Base-by-base conservation (phyloP, 1,140 invertebrate species). In the Lordiphosa stackelbergi region DNA sequence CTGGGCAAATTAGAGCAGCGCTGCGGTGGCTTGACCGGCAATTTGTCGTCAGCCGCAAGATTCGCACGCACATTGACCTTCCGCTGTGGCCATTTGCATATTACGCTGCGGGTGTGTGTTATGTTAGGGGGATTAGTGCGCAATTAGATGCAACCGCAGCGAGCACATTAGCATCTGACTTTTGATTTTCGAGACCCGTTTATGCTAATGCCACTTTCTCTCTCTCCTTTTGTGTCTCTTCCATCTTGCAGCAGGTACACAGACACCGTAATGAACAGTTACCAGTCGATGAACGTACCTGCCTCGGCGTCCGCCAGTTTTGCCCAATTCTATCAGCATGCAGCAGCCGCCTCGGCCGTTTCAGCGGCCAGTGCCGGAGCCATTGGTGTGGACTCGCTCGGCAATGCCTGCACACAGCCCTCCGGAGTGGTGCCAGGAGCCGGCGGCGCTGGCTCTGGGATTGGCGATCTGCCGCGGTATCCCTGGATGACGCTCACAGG, bases 401-500 rank as follows among this genome's bases (percentile, higher is more conserved):
- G 87, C 40, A 87, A 87, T 45, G 85, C 86, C 48, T 90, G 89
- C 75, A 90, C 90, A 59, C 93, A 93, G 84, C 91, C 91, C 19
- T 85, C 74, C 88, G 89, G 89, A 63, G 89, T 88, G 56, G 69
- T 88, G 61, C 85, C 87, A 5, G 75, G 75, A 9, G 83, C 92
- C 83, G 89, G 89, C 60, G 78, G 89, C 16, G 89, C 93, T 71
- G 90, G 93, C 77, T 90, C 94, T 89, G 91, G 94, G 77, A 89
- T 91, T 48, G 92, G 95, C 71, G 94, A 95, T 28, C 95, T 97
- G 84, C 95, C 95, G 10, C 91, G 95, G 85, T 97, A 97, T 88
- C 96, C 96, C n/a, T 97, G 96, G 96, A 97, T 97, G 95, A 95
- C 95, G 72, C 96, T 97, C 88, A 96, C 95, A 90, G 96, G 96